Conservation (phyloP, 2,113 vertebrate genomes). For the Ariopsis seemanni region DNA sequence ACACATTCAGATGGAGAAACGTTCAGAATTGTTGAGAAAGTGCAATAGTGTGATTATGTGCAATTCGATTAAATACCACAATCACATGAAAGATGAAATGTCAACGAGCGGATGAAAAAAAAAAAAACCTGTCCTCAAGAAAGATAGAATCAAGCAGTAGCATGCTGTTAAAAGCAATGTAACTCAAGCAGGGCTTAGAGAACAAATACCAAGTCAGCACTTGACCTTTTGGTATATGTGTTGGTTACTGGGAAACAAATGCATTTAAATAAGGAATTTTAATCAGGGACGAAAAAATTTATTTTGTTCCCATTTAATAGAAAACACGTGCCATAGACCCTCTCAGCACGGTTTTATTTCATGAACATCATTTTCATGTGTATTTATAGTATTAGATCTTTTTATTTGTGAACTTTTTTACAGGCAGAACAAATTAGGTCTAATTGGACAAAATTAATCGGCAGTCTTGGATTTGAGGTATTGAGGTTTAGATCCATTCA, state of each 20-base stretch:
- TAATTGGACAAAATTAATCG: background rate
- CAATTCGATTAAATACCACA: background rate
- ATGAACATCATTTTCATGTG: background rate
- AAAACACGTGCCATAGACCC: background rate
- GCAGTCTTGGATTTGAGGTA: background rate
- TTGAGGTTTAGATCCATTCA: background rate
- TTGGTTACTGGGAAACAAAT: slow-evolving; percentile 12
- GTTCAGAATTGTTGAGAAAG: background rate
- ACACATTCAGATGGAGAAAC: background rate
- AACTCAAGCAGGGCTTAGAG: background rate
- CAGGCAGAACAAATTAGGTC: background rate
- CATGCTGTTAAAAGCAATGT: slow-evolving; percentile 21
- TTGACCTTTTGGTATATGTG: slow-evolving; percentile 12
- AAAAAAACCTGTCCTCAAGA: background rate
- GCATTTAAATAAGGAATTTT: background rate
- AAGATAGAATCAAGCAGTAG: background rate
- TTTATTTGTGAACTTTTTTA: background rate
- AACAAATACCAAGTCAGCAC: background rate
- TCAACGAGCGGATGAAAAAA: background rate
- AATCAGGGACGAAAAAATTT: background rate
- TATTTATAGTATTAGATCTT: background rate
- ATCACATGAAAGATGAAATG: background rate
- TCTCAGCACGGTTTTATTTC: background rate
- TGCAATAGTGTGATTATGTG: background rate
- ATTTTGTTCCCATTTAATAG: background rate